Percentiles rank a stretch among this genome's conserved stretches.
Conservation (phyloP, 2,888 invertebrate genomes). For the Diadromus collaris region DNA sequence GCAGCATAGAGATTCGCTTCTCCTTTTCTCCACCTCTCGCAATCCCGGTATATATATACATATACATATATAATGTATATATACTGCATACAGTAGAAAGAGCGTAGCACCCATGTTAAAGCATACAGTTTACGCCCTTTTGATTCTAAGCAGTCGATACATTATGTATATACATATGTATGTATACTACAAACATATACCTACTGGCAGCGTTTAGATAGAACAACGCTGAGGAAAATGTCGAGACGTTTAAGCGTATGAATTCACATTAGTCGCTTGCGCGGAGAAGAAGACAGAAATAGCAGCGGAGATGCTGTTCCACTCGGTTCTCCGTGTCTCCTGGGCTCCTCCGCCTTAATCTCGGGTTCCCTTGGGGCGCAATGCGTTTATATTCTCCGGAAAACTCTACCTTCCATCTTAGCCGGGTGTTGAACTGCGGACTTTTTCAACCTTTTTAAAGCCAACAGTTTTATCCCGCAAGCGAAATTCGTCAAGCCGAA, state of each 20-base stretch:
- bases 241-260: constrained; percentile 38
- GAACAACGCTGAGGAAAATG: constrained; percentile 1
- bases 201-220: constrained; percentile 1
- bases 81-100: too few relatives aligned
- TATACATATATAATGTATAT: too few relatives aligned
- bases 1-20: constrained; percentile 40
- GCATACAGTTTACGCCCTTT: too few relatives aligned
- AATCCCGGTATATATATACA: background rate
- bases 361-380: background rate
- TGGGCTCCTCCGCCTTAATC: constrained; percentile 9
- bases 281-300: constrained; percentile 22
- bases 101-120: too few relatives aligned
- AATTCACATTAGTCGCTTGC: constrained; percentile 45
- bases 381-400: constrained; percentile 19
- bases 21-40: background rate
- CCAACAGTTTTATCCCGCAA: background rate
- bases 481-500: background rate
- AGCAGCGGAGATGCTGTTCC: constrained; percentile 3
- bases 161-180: too few relatives aligned
- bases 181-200: background rate
- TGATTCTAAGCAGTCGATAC: too few relatives aligned
- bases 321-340: background rate
- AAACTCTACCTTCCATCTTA: background rate
- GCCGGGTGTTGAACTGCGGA: background rate
- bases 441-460: background rate